phyloP scores from a whole-genome alignment of 2,797 vertebrate species.

The Chlorospingus semifuscus region DNA sequence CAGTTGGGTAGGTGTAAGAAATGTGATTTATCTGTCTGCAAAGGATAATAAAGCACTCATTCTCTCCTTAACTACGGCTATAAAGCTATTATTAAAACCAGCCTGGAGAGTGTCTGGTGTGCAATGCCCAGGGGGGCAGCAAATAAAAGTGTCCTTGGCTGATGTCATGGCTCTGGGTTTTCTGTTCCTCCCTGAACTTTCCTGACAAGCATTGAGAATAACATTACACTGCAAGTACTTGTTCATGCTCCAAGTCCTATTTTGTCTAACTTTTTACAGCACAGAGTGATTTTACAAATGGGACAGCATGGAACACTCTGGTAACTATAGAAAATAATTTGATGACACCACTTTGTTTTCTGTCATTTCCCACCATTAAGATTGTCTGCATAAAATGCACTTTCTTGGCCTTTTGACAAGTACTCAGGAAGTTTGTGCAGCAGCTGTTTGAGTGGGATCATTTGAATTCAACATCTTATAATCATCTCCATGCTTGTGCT shows the following conservation, averaged over 20 bases:
- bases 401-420: background rate
- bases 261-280: background rate
- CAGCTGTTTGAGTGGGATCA: background rate
- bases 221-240: background rate
- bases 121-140: background rate
- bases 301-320: background rate
- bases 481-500: background rate
- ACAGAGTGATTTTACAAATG: background rate
- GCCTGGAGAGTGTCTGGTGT: background rate
- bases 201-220: background rate
- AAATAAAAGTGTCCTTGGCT: background rate
- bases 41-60: background rate
- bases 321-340: background rate
- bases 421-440: background rate
- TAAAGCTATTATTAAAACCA: conserved; percentile 17
- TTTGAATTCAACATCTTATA: background rate
- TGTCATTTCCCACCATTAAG: background rate
- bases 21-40: background rate
- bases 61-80: background rate
- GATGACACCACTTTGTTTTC: background rate
- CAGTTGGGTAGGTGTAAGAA: background rate
- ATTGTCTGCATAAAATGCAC: background rate
- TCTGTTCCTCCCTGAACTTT: background rate
- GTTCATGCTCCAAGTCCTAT: background rate
- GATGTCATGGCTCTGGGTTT: background rate